A percentile compares a stretch with the other conserved stretches of the same genome.
Conservation (phyloP, 2,113 vertebrate genomes). For the Actenoides hombroni region DNA sequence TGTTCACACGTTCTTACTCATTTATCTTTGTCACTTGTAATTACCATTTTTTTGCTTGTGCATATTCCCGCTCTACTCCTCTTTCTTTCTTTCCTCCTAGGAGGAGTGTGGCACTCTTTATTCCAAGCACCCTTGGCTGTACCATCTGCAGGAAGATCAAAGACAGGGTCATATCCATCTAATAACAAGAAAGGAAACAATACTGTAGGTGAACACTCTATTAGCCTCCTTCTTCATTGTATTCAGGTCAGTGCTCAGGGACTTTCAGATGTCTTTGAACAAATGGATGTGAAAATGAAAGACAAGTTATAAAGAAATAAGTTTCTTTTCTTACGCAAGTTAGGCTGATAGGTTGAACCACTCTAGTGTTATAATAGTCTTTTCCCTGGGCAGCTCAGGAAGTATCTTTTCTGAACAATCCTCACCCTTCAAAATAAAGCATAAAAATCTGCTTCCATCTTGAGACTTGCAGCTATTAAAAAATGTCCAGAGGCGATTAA, state of each 20-base stretch:
- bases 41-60: conserved; percentile 49
- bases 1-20: conserved; percentile 48
- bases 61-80: background rate
- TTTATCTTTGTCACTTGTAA: conserved; percentile 72
- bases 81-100: conserved; percentile 52
- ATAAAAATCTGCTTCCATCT: conserved; percentile 49
- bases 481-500: conserved; percentile 60
- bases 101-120: conserved; percentile 32
- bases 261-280: conserved; percentile 56
- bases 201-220: conserved; percentile 58
- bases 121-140: conserved; percentile 46
- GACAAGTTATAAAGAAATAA: conserved; percentile 63
- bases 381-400: conserved; percentile 36
- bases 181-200: conserved; percentile 61
- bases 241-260: conserved; percentile 39
- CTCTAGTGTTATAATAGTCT: conserved; percentile 29
- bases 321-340: conserved; percentile 58
- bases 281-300: conserved; percentile 70
- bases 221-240: conserved; percentile 43
- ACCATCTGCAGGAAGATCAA: conserved; percentile 62
- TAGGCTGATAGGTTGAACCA: conserved; percentile 49
- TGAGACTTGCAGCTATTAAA: conserved; percentile 58
- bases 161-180: conserved; percentile 63
- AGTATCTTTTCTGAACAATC: conserved; percentile 42
- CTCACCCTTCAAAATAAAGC: conserved; percentile 63